Percentiles rank a stretch among this genome's conserved stretches.
These are phyloP conservation scores for Agrypnus murinus DNA, from an alignment of 2,888 invertebrate genomes.

Conservation along the genomic window DNA sequence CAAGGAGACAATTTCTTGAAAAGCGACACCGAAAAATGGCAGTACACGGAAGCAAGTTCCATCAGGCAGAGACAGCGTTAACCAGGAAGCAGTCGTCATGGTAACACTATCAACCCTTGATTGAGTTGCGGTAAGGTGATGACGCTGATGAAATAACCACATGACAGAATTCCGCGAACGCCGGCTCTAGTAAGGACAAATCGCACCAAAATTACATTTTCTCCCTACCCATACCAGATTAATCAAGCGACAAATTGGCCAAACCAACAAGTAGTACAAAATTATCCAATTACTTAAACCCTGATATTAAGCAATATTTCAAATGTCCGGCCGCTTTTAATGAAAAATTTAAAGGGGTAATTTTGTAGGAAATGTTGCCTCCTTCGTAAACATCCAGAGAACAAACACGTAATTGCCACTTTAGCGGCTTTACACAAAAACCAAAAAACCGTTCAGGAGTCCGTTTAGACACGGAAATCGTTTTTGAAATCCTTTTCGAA, in stretches of 20 bases:
- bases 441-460: conserved; percentile 7
- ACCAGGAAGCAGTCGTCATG: conserved; percentile 39
- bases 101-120: conserved; percentile 46
- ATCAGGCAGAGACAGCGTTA: conserved; percentile 13
- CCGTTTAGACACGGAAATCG: conserved; percentile 38
- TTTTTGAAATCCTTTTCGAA: conserved; percentile 31
- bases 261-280: conserved; percentile 25
- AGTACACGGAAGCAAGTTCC: conserved; percentile 20
- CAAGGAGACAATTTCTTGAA: conserved; percentile 18
- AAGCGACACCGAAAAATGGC: conserved; percentile 24
- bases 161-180: conserved; percentile 42
- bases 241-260: conserved; percentile 39
- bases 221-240: conserved; percentile 37
- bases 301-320: neutral
- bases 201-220: conserved; percentile 45
- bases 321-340: neutral
- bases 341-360: neutral
- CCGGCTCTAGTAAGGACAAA: conserved; percentile 39
- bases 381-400: neutral
- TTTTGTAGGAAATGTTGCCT: neutral
- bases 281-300: conserved; percentile 6
- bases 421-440: conserved; percentile 4
- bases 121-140: conserved; percentile 49
- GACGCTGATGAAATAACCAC: conserved; percentile 50
- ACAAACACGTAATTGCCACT: conserved; percentile 9